Evolutionary conservation across 2,797 vertebrate species (phyloP).

Genomic region (Squalus acanthias): DNA sequence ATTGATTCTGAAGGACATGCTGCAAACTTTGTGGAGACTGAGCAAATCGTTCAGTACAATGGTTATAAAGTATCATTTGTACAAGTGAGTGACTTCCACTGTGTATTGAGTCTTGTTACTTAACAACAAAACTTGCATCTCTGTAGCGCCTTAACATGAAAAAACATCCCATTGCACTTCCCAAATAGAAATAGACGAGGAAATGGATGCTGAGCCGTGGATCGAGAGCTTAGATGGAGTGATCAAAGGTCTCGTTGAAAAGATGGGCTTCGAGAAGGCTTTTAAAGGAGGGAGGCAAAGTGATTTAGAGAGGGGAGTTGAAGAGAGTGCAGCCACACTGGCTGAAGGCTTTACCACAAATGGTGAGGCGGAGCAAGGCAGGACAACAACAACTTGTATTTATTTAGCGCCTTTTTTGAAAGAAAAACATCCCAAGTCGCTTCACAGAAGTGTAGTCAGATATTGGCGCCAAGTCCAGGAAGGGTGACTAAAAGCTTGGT

Average conservation of each 20-base stretch:
- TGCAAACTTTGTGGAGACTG: constrained; percentile 92
- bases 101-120: background rate
- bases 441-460: background rate
- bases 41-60: constrained; percentile 83
- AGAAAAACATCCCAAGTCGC: background rate
- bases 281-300: background rate
- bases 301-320: background rate
- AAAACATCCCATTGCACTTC: background rate
- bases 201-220: background rate
- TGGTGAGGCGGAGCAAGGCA: background rate
- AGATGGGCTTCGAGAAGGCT: background rate
- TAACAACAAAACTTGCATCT: background rate
- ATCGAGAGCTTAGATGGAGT: too few relatives aligned
- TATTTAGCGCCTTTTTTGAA: background rate
- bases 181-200: background rate
- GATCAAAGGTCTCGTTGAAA: background rate
- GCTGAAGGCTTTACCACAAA: background rate
- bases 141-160: background rate
- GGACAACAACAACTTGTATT: background rate
- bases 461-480: background rate
- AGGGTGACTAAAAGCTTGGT: background rate
- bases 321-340: background rate
- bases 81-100: constrained; percentile 62
- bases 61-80: constrained; percentile 81
- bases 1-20: constrained; percentile 94